These are phyloP conservation scores for Cossypha caffra DNA, from an alignment of 2,797 vertebrate species.

Conservation along the genomic window DNA sequence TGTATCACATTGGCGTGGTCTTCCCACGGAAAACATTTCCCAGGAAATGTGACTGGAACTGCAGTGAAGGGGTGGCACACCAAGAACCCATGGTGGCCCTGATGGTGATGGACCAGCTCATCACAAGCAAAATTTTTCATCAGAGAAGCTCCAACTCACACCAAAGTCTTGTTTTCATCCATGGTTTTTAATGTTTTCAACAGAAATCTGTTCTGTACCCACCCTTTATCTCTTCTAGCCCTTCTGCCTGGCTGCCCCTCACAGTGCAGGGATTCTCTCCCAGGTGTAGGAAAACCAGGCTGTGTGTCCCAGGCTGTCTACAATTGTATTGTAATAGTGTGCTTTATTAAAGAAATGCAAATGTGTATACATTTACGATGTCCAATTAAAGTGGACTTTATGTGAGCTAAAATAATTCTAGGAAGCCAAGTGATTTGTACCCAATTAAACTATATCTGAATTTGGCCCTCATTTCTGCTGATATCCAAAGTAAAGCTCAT, in stretches of 20 bases:
- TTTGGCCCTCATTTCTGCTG: constrained; percentile 23
- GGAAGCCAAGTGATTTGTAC: neutral
- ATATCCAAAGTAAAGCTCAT: constrained; percentile 7
- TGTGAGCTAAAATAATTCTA: neutral
- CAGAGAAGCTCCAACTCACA: neutral
- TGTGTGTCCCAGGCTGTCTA: neutral
- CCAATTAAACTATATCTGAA: neutral
- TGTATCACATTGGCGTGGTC: rapidly evolving
- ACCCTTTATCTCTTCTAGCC: neutral
- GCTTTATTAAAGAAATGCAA: neutral
- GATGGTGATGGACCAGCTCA: neutral
- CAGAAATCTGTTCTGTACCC: neutral
- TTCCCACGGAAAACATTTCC: neutral
- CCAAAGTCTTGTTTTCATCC: neutral
- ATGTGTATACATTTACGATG: neutral
- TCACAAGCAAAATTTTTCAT: neutral
- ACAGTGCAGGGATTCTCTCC: neutral
- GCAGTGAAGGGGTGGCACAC: neutral
- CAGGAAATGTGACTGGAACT: neutral
- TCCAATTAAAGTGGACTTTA: neutral
- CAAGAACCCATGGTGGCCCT: neutral
- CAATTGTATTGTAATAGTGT: neutral
- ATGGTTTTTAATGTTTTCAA: neutral
- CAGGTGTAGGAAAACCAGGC: neutral
- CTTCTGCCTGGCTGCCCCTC: neutral